phyloP scores from a whole-genome alignment of 2,797 vertebrate genomes.

The Acanthopagrus latus region DNA sequence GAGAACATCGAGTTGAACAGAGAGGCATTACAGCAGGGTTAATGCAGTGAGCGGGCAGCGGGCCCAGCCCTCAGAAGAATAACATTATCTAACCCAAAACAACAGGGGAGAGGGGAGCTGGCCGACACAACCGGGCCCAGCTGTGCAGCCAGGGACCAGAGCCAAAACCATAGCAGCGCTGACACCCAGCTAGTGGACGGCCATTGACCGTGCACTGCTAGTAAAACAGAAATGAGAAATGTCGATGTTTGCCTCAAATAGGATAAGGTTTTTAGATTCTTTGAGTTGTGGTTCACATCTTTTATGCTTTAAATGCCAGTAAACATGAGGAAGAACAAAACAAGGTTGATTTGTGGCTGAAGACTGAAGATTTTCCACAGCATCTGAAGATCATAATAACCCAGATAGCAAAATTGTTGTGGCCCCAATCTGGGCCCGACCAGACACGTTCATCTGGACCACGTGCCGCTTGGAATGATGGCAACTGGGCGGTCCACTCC shows the following conservation, averaged over 20 bases:
- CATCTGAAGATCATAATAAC: too few species aligned
- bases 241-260: too few species aligned
- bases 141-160: conserved; percentile 67
- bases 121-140: conserved; percentile 76
- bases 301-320: not conserved
- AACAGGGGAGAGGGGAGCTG: conserved; percentile 66
- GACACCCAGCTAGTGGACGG: conserved; percentile 26
- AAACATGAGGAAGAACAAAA: too few species aligned
- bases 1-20: conserved; percentile 24
- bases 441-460: not conserved
- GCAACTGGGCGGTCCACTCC: too few species aligned
- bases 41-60: conserved; percentile 69
- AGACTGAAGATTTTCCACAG: too few species aligned
- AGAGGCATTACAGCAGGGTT: conserved; percentile 50
- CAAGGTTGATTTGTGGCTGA: not conserved
- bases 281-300: not conserved
- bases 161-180: conserved; percentile 64
- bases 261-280: too few species aligned
- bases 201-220: not conserved
- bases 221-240: not conserved
- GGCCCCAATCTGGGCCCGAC: too few species aligned
- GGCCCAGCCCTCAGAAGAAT: conserved; percentile 80
- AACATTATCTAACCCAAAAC: conserved; percentile 85
- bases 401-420: too few species aligned
- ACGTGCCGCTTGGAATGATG: too few species aligned